These are phyloP conservation scores for Cataglyphis cursor DNA, from an alignment of 2,888 invertebrate genomes.

Conservation along the genomic window DNA sequence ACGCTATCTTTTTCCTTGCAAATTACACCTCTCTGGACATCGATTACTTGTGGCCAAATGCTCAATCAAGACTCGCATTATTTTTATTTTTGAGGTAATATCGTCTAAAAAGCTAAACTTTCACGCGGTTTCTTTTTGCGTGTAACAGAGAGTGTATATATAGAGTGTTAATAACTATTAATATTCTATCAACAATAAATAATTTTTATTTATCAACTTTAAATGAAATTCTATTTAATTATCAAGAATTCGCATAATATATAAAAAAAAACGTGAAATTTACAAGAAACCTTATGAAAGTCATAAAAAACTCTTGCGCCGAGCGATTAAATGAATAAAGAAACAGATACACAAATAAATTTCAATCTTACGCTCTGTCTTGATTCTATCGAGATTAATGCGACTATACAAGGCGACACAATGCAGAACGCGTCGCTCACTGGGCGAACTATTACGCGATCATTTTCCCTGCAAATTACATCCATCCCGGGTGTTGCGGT, in stretches of 20 bases:
- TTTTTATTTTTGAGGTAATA: constrained; percentile 25
- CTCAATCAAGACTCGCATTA: constrained; percentile 37
- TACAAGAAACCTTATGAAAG: not conserved
- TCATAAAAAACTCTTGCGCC: not conserved
- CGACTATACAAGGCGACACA: constrained; percentile 35
- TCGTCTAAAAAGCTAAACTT: not conserved
- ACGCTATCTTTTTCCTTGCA: constrained; percentile 41
- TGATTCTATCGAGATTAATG: constrained; percentile 28
- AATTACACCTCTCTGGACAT: constrained; percentile 49
- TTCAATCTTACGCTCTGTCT: not conserved
- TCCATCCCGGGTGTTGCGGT: constrained; percentile 55
- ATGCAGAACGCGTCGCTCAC: constrained; percentile 47
- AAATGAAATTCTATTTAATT: not conserved
- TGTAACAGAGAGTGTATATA: not conserved
- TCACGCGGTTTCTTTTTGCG: not conserved
- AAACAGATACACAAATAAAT: not conserved
- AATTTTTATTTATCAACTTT: not conserved
- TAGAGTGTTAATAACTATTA: not conserved
- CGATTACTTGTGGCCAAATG: constrained; percentile 35
- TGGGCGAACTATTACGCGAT: constrained; percentile 66
- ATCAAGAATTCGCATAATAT: not conserved
- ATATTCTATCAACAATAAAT: not conserved
- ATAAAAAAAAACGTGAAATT: not conserved
- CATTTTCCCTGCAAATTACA: constrained; percentile 71
- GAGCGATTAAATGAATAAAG: not conserved